Conservation (phyloP, 2,113 vertebrate species). For the Lamprologus speciosus region DNA sequence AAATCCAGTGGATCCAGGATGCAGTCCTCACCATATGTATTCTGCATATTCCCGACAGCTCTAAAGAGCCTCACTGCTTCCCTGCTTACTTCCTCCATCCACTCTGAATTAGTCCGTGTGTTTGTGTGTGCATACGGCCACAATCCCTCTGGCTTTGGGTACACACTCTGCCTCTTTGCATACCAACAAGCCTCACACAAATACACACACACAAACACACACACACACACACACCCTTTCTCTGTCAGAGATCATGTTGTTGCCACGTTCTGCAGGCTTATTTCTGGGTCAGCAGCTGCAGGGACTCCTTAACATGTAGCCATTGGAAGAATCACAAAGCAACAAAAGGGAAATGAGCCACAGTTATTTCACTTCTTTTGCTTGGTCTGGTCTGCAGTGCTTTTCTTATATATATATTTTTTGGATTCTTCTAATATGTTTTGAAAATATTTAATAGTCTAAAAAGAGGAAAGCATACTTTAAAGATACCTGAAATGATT, state of each 20-base stretch:
- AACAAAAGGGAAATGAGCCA: neutral
- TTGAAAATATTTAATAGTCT: neutral
- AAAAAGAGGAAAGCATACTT: neutral
- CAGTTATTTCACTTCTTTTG: neutral
- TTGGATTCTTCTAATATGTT: neutral
- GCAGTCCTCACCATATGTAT: neutral
- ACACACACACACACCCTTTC: neutral
- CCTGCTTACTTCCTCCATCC: conserved; percentile 17
- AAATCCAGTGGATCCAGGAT: neutral
- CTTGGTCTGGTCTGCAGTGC: neutral
- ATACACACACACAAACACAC: neutral
- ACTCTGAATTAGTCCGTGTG: conserved; percentile 34
- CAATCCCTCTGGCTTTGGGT: conserved; percentile 23
- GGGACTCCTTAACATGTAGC: conserved; percentile 1
- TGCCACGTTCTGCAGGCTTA: conserved; percentile 9
- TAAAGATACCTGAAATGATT: neutral
- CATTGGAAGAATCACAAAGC: neutral
- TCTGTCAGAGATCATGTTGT: conserved; percentile 29
- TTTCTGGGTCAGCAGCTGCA: conserved; percentile 51
- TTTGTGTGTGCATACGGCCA: neutral
- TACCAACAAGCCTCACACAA: conserved; percentile 9
- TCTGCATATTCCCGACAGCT: neutral
- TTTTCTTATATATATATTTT: neutral
- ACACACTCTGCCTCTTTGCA: conserved; percentile 13
- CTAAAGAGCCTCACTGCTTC: conserved; percentile 15